phyloP scores from a whole-genome alignment of 2,113 vertebrate genomes.

The Pseudorhombus dupliciocellatus region DNA sequence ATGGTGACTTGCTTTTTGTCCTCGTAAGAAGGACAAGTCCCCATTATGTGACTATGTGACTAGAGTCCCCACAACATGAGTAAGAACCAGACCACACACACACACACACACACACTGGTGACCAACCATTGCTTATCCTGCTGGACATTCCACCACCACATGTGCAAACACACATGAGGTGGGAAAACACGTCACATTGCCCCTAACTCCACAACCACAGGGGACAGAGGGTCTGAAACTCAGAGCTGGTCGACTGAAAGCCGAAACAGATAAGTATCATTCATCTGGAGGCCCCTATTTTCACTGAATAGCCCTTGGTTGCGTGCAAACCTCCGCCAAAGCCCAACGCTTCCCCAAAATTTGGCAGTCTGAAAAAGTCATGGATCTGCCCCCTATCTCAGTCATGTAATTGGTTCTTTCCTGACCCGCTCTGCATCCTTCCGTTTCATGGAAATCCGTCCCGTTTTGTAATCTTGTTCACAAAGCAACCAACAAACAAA shows the following conservation, averaged over 20 bases:
- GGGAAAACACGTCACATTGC: slow-evolving; percentile 12
- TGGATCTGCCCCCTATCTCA: not conserved
- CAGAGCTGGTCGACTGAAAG: not conserved
- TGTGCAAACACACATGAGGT: slow-evolving; percentile 16
- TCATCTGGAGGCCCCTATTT: not conserved
- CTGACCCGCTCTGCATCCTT: not conserved
- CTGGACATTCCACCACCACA: slow-evolving; percentile 38
- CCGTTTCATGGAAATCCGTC: not conserved
- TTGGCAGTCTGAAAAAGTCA: not conserved
- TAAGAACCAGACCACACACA: not conserved
- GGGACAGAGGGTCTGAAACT: too few species aligned
- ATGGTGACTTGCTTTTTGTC: not conserved
- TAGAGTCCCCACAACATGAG: not conserved
- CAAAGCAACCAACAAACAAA: not conserved
- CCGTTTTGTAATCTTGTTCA: not conserved
- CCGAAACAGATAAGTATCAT: not conserved
- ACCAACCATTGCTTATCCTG: slow-evolving; percentile 4
- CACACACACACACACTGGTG: slow-evolving; percentile 15
- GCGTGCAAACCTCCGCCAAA: too few species aligned
- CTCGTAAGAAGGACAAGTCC: too few species aligned
- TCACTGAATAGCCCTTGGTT: too few species aligned
- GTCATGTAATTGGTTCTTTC: not conserved
- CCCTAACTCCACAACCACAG: not conserved
- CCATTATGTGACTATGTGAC: not conserved
- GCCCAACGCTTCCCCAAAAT: too few species aligned